phyloP scores from a whole-genome alignment of 1,140 invertebrate species.

The Neuroterus valhalla region DNA sequence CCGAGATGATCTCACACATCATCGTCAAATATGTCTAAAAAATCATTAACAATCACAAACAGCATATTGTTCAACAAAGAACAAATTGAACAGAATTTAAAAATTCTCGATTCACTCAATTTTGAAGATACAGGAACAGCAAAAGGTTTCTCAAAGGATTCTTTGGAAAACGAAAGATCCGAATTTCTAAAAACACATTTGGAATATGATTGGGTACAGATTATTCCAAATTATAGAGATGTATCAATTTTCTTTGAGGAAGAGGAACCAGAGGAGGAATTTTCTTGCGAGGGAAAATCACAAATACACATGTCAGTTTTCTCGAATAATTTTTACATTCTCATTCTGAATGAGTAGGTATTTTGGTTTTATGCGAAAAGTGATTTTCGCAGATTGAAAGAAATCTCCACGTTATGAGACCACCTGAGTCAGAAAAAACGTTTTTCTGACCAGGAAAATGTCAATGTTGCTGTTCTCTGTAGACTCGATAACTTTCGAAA shows the following conservation, averaged over 20 bases:
- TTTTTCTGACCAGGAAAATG: no score
- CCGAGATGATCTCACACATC: conserved; percentile 20
- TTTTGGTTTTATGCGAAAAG: no score
- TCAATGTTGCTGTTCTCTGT: no score
- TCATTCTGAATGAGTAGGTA: no score
- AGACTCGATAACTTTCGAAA: no score
- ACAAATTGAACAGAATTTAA: conserved; percentile 29
- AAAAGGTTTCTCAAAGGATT: not conserved
- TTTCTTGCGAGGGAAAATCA: conserved; percentile 24
- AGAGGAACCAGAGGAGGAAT: conserved; percentile 36
- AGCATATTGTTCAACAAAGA: conserved; percentile 8
- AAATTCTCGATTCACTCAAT: conserved; percentile 27
- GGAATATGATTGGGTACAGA: not conserved
- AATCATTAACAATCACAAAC: conserved; percentile 33
- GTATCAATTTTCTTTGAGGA: conserved; percentile 57
- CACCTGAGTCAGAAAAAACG: no score
- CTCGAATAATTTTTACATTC: conserved; percentile 14
- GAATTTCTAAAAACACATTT: not conserved
- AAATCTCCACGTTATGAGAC: no score
- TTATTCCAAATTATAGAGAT: conserved; percentile 55
- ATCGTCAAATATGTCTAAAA: conserved; percentile 2
- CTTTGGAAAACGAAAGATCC: not conserved
- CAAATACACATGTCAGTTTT: conserved; percentile 42
- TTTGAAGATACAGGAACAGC: not conserved
- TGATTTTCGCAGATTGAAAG: no score